A percentile compares a stretch with the other conserved stretches of the same genome.
These are phyloP conservation scores for Papilio polyxenes DNA, from an alignment of 1,140 invertebrate species.

Conservation along the genomic window DNA sequence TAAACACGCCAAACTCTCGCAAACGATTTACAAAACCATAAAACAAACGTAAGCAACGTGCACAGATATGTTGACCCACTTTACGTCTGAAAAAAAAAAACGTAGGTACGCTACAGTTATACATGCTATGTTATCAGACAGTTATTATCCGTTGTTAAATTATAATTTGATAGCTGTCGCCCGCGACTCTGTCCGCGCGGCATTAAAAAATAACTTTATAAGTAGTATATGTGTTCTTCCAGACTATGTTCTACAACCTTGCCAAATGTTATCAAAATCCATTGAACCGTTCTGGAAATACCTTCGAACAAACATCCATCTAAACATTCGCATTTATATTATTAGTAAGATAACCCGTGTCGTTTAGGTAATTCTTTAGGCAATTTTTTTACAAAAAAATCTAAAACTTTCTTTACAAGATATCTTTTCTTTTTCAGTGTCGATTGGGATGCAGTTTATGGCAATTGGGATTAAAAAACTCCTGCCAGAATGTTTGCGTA, in stretches of 20 bases:
- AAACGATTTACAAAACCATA: conserved; percentile 43
- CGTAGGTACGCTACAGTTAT: not conserved
- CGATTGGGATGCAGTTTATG: conserved; percentile 86
- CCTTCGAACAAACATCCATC: no score
- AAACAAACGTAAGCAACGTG: conserved; percentile 36
- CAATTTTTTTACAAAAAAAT: no score
- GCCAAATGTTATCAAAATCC: no score
- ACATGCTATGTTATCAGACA: conserved; percentile 1
- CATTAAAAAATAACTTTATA: no score
- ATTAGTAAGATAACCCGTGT: no score
- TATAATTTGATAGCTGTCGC: no score
- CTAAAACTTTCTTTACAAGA: conserved; percentile 10
- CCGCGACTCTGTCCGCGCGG: no score
- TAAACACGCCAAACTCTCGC: conserved; percentile 49
- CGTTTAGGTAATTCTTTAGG: no score
- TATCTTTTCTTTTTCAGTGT: conserved; percentile 46
- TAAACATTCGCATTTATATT: no score
- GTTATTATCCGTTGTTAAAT: not conserved
- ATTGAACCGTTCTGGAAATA: no score
- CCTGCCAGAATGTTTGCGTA: conserved; percentile 87
- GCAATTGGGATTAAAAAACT: conserved; percentile 83
- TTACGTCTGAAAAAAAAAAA: conserved; percentile 1
- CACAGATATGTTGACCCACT: conserved; percentile 29
- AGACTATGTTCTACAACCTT: no score
- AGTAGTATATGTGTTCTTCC: no score